Evolutionary conservation across 2,888 invertebrate genomes (phyloP), one percentile per base, ranked within the genome.

Genomic region (Leptopilina myrica): DNA sequence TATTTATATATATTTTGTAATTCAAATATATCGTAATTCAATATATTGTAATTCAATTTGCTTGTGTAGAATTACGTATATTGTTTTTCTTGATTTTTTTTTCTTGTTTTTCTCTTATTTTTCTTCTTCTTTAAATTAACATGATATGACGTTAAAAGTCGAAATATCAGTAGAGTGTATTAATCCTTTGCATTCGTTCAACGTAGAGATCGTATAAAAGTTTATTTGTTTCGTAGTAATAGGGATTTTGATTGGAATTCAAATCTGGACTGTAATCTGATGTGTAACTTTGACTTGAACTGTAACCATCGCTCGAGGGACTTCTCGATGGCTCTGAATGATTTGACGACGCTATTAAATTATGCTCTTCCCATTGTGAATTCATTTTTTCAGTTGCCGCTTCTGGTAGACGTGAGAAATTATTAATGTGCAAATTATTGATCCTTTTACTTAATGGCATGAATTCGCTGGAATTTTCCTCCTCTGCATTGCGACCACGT

Each of bases 361-460:
- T 89, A 49, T 85, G 85, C 53, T 82, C 87, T 5, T 85, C 85
- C 90, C 90, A 91, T 62, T 90, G 88, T 0, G 88, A 79, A 4
- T 91, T 89, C 85, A 87, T 87, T 33, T 84, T 88, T 73, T 89
- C 89, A 2, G 83, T 59, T 1, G 86, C 64, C 46, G 79, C 82
- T 65, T 91, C 89, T 64, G 85, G 86, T 15, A 89, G 79, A 84
- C 87, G 85, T 84, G 89, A 90, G 87, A 91, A 82, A 83, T 93
- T 90, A 89, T 96, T 96, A 86, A 97, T 95, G 89, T 97, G 97
- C 76, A 98, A 93, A 92, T 97, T 97, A 91, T 97, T 97, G 87
- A 98, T 97, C 88, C 97, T 94, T 92, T 98, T 98, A 14, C 97
- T 97, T 77, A 98, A 92, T 77, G 98, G 97, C 93, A 96, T 95